Percentiles rank a stretch among this genome's conserved stretches.
Evolutionary conservation across 1,140 invertebrate genomes (phyloP).

Genomic region (Drosophila subpulchrella): DNA sequence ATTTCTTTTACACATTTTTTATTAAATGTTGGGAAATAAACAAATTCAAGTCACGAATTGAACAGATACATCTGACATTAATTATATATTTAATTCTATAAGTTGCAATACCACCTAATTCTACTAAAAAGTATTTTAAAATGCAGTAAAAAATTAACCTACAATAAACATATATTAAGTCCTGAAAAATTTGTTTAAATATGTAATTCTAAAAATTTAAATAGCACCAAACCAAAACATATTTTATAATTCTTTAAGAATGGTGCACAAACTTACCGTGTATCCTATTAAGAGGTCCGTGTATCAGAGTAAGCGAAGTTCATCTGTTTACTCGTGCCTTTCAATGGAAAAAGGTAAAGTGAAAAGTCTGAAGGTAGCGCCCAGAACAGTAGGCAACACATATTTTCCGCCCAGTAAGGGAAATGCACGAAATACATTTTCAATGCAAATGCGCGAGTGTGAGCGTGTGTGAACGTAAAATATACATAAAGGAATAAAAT

Average conservation of each 20-base stretch:
- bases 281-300: background rate
- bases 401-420: constrained; percentile 25
- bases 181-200: too few relatives aligned
- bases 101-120: too few relatives aligned
- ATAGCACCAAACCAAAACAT: background rate
- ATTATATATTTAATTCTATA: too few relatives aligned
- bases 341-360: constrained; percentile 13
- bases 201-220: background rate
- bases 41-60: too few relatives aligned
- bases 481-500: constrained; percentile 74
- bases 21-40: too few relatives aligned
- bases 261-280: background rate
- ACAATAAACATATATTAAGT: too few relatives aligned
- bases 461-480: constrained; percentile 40
- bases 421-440: constrained; percentile 72
- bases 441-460: constrained; percentile 37
- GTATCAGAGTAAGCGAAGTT: background rate
- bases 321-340: constrained; percentile 7
- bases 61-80: too few relatives aligned
- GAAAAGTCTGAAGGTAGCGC: constrained; percentile 5
- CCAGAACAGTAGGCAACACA: constrained; percentile 31
- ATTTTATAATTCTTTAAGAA: background rate
- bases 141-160: background rate
- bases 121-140: too few relatives aligned
- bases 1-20: too few relatives aligned